These are phyloP conservation scores for Arbacia lixula DNA, from an alignment of 53 echinoderm and acorn worm species.

Conservation along the genomic window DNA sequence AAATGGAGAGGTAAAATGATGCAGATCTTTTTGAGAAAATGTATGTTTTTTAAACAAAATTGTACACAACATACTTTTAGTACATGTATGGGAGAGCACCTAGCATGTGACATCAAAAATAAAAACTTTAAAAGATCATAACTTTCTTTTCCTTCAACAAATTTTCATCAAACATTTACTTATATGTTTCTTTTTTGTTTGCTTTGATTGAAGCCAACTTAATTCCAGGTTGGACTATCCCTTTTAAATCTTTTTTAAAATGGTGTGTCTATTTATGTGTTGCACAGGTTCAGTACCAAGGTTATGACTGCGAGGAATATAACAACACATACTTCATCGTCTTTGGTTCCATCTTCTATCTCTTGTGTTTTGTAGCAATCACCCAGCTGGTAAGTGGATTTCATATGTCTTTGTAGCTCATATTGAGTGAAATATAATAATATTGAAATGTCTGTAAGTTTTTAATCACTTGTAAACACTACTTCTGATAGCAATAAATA, in stretches of 20 bases:
- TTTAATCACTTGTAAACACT: too few relatives aligned
- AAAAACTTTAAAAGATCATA: not conserved
- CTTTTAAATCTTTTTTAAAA: not conserved
- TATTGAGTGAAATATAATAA: not conserved
- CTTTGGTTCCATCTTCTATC: conserved; percentile 91
- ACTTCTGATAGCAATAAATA: too few relatives aligned
- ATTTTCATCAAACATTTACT: not conserved
- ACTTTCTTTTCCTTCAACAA: not conserved
- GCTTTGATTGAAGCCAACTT: too few relatives aligned
- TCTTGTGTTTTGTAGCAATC: conserved; percentile 72
- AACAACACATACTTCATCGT: conserved; percentile 93
- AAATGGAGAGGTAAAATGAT: too few relatives aligned
- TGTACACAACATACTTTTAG: too few relatives aligned
- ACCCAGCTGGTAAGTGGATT: conserved; percentile 82
- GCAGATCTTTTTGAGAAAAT: too few relatives aligned
- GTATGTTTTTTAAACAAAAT: too few relatives aligned
- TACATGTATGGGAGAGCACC: too few relatives aligned
- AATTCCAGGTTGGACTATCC: not conserved
- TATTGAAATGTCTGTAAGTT: too few relatives aligned
- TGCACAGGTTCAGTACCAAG: conserved; percentile 83
- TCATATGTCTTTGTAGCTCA: not conserved
- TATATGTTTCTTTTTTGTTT: not conserved
- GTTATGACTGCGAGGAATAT: conserved; percentile 80
- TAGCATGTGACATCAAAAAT: not conserved
- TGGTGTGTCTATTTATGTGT: not conserved